Evolutionary conservation across 2,797 vertebrate genomes (phyloP).

Genomic region (Forpus xanthops): DNA sequence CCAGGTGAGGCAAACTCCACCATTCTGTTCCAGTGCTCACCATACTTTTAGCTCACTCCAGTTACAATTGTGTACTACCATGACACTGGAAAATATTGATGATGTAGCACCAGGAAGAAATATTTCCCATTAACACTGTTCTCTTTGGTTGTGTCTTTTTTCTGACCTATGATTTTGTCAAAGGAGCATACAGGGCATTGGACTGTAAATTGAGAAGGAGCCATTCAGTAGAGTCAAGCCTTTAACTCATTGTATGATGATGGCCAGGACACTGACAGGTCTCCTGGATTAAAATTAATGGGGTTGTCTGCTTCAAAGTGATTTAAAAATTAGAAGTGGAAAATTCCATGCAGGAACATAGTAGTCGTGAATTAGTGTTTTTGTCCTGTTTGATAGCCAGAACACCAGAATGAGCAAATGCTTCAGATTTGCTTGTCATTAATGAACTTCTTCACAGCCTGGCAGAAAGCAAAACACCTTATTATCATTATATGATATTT

Average conservation of each 20-base stretch:
- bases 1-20: neutral
- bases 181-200: neutral
- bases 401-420: neutral
- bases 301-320: neutral
- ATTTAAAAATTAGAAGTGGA: neutral
- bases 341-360: neutral
- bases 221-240: neutral
- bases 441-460: fast-evolving
- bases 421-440: neutral
- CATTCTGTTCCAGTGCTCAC: neutral
- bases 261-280: neutral
- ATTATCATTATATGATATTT: fast-evolving
- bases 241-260: neutral
- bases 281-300: neutral
- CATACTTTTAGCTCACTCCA: neutral
- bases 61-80: neutral
- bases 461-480: neutral
- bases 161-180: neutral
- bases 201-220: neutral
- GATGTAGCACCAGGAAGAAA: neutral
- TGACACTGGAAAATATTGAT: neutral
- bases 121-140: neutral
- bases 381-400: neutral
- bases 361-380: neutral
- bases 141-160: neutral